Base-by-base conservation (phyloP, 2,888 invertebrate species). In the Chaetogeoica ovagalla region DNA sequence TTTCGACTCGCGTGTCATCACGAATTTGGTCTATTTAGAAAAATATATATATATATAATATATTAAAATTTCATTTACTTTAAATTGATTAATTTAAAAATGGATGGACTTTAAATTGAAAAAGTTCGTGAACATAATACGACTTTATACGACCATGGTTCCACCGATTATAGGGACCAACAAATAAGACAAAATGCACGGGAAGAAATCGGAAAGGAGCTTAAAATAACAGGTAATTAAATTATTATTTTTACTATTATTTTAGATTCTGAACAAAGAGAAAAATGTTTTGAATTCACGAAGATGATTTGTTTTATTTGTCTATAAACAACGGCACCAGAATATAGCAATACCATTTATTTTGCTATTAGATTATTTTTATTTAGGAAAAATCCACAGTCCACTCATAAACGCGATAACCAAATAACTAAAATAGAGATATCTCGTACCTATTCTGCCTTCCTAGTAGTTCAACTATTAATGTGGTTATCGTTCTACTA, bases 81-180 rank as follows among this genome's bases (percentile, higher is more conserved):
- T 60, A 60, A 57, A 23, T 60, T 60, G 23, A 23, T 60, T 23
- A 60, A 60, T 60, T n/a, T 52, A 17, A 71, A 71, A 71, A 71
- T 71, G 57, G 57, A 71, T 71, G 71, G 62, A 62, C 70, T 72
- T 72, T 72, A 60, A 72, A 60, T 72, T n/a, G 72, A 72, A 72
- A 72, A 72, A 72, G 72, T 72, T 72, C 48, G 72, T 59, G 62
- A 62, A 72, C 60, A 62, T 62, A 23, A 43, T 43, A 73, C 48
- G 23, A 73, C 11, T 37, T 59, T 70, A 59, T 70, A 57, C 30
- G n/a, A 70, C 70, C 37, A 37, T 70, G 30, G 70, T 70, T 70
- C 70, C 57, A 6, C 39, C 39, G 39, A 39, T 39, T 39, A 39
- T 39, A 6, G 39, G 39, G 39, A 39, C 39, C 39, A 39, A 73